Evolutionary conservation across 2,888 invertebrate genomes (phyloP).

Genomic region (Malachius bipustulatus): DNA sequence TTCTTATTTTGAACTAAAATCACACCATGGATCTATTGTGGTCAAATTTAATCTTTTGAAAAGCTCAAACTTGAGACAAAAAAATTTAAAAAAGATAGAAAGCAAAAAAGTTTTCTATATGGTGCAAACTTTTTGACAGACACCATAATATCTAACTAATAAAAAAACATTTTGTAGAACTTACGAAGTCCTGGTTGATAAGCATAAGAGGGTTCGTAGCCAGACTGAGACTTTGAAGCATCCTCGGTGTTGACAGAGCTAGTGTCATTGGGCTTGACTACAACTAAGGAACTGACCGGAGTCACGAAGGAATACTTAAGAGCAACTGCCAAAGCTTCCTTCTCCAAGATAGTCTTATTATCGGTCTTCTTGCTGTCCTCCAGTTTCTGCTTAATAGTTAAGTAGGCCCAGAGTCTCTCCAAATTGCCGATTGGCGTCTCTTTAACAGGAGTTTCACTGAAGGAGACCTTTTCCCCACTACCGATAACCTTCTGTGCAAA

Average conservation of each 20-base stretch:
- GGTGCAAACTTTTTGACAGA: no score
- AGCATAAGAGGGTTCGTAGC: no score
- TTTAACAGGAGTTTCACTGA: conserved; percentile 25
- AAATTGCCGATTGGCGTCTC: conserved; percentile 26
- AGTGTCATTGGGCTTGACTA: conserved; percentile 51
- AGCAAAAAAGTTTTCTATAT: no score
- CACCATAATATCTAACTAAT: no score
- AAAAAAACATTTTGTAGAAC: no score
- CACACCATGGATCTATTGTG: no score
- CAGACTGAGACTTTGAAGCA: conserved; percentile 16
- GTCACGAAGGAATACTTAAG: conserved; percentile 51
- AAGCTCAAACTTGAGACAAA: no score
- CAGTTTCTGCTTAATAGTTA: conserved; percentile 51
- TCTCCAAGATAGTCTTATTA: conserved; percentile 32
- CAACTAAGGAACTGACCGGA: conserved; percentile 54
- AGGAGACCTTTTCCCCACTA: conserved; percentile 20
- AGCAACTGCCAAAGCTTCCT: conserved; percentile 44
- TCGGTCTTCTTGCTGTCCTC: conserved; percentile 38
- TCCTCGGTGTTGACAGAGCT: conserved; percentile 15
- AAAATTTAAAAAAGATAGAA: no score
- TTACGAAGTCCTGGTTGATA: no score
- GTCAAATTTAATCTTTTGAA: no score
- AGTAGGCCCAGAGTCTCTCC: conserved; percentile 50
- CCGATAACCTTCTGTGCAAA: conserved; percentile 17
- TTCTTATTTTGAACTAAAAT: no score